Base-by-base conservation (phyloP, 2,113 vertebrate genomes). In the Rhabdornis inornatus region DNA sequence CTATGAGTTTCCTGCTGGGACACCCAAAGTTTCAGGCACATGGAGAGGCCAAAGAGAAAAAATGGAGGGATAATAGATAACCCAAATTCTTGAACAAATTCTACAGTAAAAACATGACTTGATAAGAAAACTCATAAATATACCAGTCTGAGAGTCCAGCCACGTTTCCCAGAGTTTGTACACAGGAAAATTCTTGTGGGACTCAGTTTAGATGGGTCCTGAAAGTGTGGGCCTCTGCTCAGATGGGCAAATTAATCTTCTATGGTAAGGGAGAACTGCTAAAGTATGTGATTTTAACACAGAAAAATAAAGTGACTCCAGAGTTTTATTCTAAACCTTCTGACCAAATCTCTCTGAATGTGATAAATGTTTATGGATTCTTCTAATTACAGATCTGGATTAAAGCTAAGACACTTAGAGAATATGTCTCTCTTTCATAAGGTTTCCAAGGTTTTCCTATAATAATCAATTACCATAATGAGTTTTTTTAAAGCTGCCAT, bases 391-490 rank as follows among this genome's bases (percentile, higher is more conserved):
- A 97, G 77, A 92, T 97, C 93, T 97, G 95, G 92, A 97, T 97
- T 97, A 97, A 96, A 98, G 86, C 91, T 97, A 97, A 97, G 96
- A 97, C 92, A 92, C 79, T 96, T 96, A 92, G 88, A 97, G 96
- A 98, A 97, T 97, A 96, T n/a, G 60, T 63, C 78, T 96, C 90
- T 92, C 94, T 97, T 98, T 96, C 97, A 95, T 97, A 96, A 95
- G 90, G 95, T 97, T 98, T 97, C 96, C 47, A 39, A 97, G 97
- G 92, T 97, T 98, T 97, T 96, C 85, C 96, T 97, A 94, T 97
- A 98, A 98, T 97, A 98, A 98, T 98, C 97, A 97, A 97, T 98
- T 98, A 98, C 94, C 87, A 97, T 98, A 98, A 98, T 98, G 98
- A 98, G 97, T 96, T 98, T 98, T 98, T 97, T 98, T 97, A 97